Conservation (phyloP, 2,797 vertebrate species). For the Anguilla marmorata region DNA sequence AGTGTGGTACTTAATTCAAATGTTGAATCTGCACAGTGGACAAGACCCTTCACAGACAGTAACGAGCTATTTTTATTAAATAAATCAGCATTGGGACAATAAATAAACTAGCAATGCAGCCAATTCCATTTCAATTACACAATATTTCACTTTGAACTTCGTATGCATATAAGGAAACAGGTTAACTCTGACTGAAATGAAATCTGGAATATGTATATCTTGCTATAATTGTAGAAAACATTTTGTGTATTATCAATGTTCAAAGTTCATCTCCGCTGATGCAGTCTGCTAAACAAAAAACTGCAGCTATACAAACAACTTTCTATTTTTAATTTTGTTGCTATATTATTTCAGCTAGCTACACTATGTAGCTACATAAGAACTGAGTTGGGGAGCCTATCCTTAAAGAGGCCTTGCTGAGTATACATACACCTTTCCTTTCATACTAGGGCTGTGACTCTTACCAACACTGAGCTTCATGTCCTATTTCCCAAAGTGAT, state of each 20-base stretch:
- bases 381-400: background rate
- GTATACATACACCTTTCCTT: background rate
- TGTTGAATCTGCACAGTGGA: background rate
- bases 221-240: no score
- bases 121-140: background rate
- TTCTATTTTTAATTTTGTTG: background rate
- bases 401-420: background rate
- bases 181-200: no score
- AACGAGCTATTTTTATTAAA: background rate
- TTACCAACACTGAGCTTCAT: no score
- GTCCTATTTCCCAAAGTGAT: no score
- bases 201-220: no score
- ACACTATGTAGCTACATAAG: background rate
- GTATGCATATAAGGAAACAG: background rate
- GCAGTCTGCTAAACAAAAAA: background rate
- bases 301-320: background rate
- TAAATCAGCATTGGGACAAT: background rate
- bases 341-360: background rate
- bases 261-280: no score
- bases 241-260: no score
- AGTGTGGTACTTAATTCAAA: background rate
- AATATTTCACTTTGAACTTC: background rate
- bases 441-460: background rate
- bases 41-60: background rate
- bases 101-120: background rate